phyloP scores from a whole-genome alignment of 2,113 vertebrate species.

The Isichthys henryi region DNA sequence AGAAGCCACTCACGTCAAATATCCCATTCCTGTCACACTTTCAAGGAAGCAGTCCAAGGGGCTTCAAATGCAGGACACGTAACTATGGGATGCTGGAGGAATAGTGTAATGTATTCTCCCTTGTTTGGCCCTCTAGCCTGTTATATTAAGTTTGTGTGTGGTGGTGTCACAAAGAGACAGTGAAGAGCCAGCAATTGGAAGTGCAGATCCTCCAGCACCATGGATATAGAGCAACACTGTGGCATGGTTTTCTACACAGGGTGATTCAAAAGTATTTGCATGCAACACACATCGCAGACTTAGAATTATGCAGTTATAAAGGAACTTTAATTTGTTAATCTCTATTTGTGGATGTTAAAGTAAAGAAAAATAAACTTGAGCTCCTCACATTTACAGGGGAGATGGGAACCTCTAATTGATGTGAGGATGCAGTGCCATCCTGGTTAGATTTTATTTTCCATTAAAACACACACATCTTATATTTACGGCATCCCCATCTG shows the following conservation, averaged over 20 bases:
- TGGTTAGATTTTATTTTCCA: background rate
- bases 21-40: background rate
- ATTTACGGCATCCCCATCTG: background rate
- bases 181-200: background rate
- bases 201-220: background rate
- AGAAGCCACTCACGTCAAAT: background rate
- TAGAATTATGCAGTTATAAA: background rate
- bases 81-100: background rate
- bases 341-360: background rate
- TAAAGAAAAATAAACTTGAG: background rate
- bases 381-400: background rate
- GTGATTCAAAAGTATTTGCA: background rate
- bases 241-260: background rate
- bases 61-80: background rate
- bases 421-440: background rate
- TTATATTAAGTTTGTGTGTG: background rate
- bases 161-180: conserved; percentile 1
- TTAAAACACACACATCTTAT: background rate
- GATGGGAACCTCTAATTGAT: background rate
- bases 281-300: background rate
- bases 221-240: background rate
- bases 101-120: background rate
- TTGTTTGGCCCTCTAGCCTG: background rate
- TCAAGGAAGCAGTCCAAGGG: background rate
- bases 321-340: background rate